Percentiles rank a stretch among this genome's conserved stretches.
phyloP scores from a whole-genome alignment of 2,113 vertebrate genomes.

The Myanophis thanlyinensis region DNA sequence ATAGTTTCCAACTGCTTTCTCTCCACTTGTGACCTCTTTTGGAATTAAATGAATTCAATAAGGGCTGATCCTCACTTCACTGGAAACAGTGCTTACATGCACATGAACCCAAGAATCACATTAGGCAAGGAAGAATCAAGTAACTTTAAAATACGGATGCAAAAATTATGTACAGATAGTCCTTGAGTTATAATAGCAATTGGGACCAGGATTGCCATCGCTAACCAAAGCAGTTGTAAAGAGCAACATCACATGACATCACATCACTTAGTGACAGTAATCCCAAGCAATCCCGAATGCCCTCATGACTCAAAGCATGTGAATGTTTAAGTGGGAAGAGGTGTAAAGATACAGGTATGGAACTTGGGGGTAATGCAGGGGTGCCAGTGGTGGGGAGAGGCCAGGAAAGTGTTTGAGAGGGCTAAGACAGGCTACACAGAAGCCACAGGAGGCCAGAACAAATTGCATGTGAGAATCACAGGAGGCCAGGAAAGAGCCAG shows the following conservation, averaged over 20 bases:
- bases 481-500: background rate
- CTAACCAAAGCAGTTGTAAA: background rate
- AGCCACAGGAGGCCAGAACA: background rate
- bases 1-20: background rate
- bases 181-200: background rate
- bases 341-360: background rate
- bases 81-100: background rate
- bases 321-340: background rate
- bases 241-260: background rate
- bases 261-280: background rate
- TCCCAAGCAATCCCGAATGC: background rate
- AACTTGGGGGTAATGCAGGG: background rate
- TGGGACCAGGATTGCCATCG: background rate
- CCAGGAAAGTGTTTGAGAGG: background rate
- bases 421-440: background rate
- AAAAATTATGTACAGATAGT: background rate
- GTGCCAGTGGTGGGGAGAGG: background rate
- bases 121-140: background rate
- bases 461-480: background rate
- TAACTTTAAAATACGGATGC: background rate
- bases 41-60: background rate
- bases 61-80: background rate
- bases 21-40: background rate
- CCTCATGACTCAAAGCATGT: background rate
- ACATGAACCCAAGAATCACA: background rate